A percentile compares a stretch with the other conserved stretches of the same genome.
phyloP scores from a whole-genome alignment of 1,140 invertebrate species.

The Cotesia glomerata region DNA sequence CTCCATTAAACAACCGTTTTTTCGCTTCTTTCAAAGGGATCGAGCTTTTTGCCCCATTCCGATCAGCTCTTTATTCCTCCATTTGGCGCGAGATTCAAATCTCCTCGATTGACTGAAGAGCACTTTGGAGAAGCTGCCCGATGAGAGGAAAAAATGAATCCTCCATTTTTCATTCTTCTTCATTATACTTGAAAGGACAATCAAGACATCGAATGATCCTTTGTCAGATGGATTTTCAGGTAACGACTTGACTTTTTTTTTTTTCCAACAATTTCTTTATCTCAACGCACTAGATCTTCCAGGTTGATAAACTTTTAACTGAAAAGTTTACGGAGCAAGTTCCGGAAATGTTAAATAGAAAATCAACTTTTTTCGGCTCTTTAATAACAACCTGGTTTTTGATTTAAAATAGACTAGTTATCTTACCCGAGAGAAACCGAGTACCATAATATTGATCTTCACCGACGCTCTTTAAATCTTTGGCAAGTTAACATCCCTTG shows the following conservation, averaged over 20 bases:
- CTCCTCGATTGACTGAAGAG: neutral
- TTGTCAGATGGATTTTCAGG: neutral
- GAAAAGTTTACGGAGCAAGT: no score
- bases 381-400: neutral
- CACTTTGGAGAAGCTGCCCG: neutral
- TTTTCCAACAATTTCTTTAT: neutral
- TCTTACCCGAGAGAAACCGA: neutral
- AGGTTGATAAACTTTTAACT: neutral
- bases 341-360: neutral
- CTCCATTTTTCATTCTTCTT: neutral
- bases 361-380: neutral
- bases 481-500: neutral
- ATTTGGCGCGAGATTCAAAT: conserved; percentile 10
- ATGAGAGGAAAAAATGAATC: neutral
- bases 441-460: conserved; percentile 12
- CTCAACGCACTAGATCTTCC: neutral
- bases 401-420: neutral
- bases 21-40: neutral
- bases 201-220: neutral
- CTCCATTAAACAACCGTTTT: neutral
- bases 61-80: neutral
- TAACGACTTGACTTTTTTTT: neutral
- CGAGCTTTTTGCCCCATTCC: neutral
- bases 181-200: neutral
- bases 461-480: conserved; percentile 1